Conservation (phyloP, 1,140 invertebrate species). For the Lepidurus arcticus region DNA sequence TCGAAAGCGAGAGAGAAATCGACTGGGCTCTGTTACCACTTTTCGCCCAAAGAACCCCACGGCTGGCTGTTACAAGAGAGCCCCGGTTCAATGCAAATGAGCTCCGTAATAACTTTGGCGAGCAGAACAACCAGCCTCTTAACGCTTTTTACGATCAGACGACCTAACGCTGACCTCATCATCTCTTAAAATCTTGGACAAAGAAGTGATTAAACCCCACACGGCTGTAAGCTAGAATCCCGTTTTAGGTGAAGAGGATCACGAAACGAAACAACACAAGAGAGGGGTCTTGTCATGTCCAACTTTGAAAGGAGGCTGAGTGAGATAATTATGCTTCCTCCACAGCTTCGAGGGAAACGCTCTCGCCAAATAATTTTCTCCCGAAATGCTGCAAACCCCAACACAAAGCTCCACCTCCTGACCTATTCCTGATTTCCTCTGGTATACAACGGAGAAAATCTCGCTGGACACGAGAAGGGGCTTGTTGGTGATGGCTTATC, state of each 20-base stretch:
- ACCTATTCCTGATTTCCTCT: constrained; percentile 1
- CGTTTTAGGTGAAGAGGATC: constrained; percentile 14
- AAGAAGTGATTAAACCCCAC: not conserved
- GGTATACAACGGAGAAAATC: not conserved
- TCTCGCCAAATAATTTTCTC: not conserved
- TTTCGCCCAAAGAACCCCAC: too few relatives aligned
- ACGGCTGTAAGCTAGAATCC: not conserved
- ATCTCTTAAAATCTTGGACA: not conserved
- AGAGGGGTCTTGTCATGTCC: not conserved
- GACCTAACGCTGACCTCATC: not conserved
- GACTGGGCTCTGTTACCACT: too few relatives aligned
- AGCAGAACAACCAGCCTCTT: not conserved
- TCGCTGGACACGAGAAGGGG: not conserved
- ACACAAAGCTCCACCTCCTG: not conserved
- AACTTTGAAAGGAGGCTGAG: not conserved
- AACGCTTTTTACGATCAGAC: not conserved
- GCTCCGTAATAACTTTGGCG: too few relatives aligned
- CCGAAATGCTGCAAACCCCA: not conserved
- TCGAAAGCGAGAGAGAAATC: too few relatives aligned
- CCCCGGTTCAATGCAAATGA: too few relatives aligned
- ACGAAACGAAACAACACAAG: not conserved
- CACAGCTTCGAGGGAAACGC: not conserved
- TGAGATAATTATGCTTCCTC: not conserved
- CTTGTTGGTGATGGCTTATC: not conserved
- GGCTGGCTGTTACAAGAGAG: too few relatives aligned